phyloP scores from a whole-genome alignment of 1,140 invertebrate genomes.

The Lepidurus packardi region DNA sequence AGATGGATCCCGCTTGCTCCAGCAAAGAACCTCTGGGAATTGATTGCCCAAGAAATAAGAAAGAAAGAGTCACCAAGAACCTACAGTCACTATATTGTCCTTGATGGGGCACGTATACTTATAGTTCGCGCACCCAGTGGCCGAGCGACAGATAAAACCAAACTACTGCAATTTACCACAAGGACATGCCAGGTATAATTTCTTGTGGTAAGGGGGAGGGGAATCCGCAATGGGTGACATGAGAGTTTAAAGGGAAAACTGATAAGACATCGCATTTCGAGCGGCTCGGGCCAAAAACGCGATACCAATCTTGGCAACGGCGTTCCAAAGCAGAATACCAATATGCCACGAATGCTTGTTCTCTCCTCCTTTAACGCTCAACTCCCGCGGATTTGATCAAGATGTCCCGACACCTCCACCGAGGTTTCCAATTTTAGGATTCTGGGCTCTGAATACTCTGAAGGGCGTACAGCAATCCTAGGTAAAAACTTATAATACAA shows the following conservation, averaged over 20 bases:
- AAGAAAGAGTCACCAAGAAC: not conserved
- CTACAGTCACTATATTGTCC: not conserved
- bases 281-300: not conserved
- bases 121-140: conserved; percentile 4
- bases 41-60: not conserved
- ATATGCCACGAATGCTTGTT: not conserved
- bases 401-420: conserved; percentile 6
- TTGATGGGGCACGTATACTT: not conserved
- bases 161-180: not conserved
- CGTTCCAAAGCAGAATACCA: not conserved
- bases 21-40: not conserved
- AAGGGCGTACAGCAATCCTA: not conserved
- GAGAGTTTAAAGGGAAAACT: not conserved
- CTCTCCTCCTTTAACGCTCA: not conserved
- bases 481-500: not conserved
- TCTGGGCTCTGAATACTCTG: not conserved
- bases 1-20: not conserved
- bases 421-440: conserved; percentile 4
- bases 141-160: not conserved
- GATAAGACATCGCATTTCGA: conserved; percentile 9
- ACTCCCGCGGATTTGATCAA: not conserved
- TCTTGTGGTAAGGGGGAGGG: too few relatives aligned
- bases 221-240: too few relatives aligned
- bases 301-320: not conserved
- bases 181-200: not conserved